These are phyloP conservation scores for Nasonovia ribisnigri DNA, from an alignment of 2,888 invertebrate species.

Conservation along the genomic window DNA sequence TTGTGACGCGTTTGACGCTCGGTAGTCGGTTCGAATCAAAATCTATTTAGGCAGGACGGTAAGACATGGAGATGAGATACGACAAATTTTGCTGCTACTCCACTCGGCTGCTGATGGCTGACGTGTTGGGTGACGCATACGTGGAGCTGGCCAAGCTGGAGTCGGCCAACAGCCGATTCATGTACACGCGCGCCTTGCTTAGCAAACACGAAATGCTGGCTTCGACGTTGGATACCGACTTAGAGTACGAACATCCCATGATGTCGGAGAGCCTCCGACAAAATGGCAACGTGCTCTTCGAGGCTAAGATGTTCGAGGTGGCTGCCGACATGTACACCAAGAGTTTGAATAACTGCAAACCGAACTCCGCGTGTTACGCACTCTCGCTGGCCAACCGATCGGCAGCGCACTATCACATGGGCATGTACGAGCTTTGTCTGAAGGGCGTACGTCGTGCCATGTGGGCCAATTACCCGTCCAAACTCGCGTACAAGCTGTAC, in stretches of 20 bases:
- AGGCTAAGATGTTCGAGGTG: background rate
- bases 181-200: background rate
- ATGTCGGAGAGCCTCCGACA: background rate
- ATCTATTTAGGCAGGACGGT: background rate
- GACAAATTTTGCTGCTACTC: background rate
- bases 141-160: background rate
- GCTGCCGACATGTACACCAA: background rate
- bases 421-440: background rate
- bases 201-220: background rate
- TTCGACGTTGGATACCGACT: background rate
- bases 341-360: background rate
- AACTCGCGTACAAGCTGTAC: background rate
- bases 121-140: constrained; percentile 5
- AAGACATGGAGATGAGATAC: background rate
- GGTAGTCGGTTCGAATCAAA: background rate
- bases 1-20: background rate
- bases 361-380: background rate
- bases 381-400: background rate
- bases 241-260: too few relatives aligned
- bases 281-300: background rate
- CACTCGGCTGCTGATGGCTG: background rate
- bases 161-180: background rate
- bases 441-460: background rate
- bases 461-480: background rate
- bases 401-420: background rate